Conservation (phyloP, 2,797 vertebrate genomes). For the Parambassis ranga region DNA sequence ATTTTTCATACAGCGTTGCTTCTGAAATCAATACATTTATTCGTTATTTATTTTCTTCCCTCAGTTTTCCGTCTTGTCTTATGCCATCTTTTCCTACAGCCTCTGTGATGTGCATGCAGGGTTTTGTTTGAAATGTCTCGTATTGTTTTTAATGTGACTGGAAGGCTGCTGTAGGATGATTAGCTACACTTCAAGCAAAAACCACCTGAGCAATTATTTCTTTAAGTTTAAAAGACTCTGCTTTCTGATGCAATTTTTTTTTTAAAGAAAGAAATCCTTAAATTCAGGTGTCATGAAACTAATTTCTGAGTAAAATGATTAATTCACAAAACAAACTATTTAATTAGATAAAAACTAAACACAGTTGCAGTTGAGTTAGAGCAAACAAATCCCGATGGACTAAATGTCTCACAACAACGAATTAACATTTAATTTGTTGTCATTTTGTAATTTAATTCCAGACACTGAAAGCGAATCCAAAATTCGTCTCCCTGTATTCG, state of each 20-base stretch:
- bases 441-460: constrained; percentile 42
- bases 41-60: neutral
- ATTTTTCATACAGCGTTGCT: too few species aligned
- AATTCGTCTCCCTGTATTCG: constrained; percentile 12
- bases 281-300: neutral
- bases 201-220: neutral
- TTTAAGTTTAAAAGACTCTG: neutral
- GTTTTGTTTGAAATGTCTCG: neutral
- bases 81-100: neutral
- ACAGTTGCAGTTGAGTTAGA: neutral
- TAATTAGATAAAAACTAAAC: constrained; percentile 35
- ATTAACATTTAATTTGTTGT: constrained; percentile 45
- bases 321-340: constrained; percentile 27
- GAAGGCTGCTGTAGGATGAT: neutral
- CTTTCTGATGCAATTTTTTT: too few species aligned
- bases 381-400: constrained; percentile 16
- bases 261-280: neutral
- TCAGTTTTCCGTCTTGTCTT: neutral
- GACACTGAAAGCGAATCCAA: constrained; percentile 9
- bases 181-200: neutral
- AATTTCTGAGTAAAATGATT: constrained; percentile 20
- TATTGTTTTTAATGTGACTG: neutral
- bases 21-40: too few species aligned
- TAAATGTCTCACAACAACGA: constrained; percentile 19
- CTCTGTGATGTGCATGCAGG: neutral